These are phyloP conservation scores for Artibeus jamaicensis DNA, from an alignment of 2,797 vertebrate genomes.

Conservation along the genomic window DNA sequence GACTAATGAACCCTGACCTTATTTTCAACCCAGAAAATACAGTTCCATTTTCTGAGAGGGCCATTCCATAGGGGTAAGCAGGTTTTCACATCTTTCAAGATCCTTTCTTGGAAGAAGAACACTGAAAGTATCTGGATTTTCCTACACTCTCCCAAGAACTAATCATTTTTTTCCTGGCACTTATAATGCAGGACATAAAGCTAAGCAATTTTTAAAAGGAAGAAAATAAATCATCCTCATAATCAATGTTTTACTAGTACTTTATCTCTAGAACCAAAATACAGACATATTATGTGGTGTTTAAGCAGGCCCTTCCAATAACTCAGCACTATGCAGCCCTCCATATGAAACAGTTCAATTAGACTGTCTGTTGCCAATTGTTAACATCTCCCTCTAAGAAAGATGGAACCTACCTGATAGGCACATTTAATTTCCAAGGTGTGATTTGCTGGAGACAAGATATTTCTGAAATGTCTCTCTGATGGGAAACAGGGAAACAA, in stretches of 20 bases:
- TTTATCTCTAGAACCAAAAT: slow-evolving; percentile 19
- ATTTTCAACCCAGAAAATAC: slow-evolving; percentile 9
- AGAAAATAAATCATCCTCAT: slow-evolving; percentile 19
- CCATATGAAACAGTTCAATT: neutral
- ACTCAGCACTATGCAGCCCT: neutral
- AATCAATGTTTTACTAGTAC: slow-evolving; percentile 16
- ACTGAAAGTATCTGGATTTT: slow-evolving; percentile 26
- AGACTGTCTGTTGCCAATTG: neutral
- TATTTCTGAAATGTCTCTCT: slow-evolving; percentile 27
- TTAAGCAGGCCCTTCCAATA: neutral
- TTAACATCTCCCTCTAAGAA: neutral
- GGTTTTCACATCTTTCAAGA: slow-evolving; percentile 29
- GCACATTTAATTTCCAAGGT: slow-evolving; percentile 4
- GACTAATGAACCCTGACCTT: neutral
- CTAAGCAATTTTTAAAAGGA: slow-evolving; percentile 48
- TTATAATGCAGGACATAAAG: slow-evolving; percentile 33
- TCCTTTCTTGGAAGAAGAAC: neutral
- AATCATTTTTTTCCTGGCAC: neutral
- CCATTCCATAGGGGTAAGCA: neutral
- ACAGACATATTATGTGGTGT: neutral
- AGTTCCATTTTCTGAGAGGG: slow-evolving; percentile 10
- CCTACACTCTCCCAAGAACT: neutral
- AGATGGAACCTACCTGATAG: neutral
- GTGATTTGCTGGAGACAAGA: slow-evolving; percentile 4
- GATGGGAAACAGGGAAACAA: slow-evolving; percentile 30